Evolutionary conservation across 1,140 invertebrate genomes (phyloP), one percentile per base, ranked within the genome.

Genomic region (Pinna nobilis): DNA sequence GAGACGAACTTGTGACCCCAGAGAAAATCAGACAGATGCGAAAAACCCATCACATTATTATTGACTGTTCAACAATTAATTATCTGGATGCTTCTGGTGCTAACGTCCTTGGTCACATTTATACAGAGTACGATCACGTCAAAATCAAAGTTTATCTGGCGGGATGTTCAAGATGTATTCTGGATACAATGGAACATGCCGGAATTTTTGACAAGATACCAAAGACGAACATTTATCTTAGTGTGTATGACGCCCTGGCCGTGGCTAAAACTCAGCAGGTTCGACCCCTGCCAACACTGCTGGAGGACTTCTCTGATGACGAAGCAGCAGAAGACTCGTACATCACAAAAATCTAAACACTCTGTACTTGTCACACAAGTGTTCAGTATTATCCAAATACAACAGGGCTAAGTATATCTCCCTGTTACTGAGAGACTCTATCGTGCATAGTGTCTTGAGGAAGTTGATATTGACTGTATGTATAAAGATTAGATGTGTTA

Each of bases 81-180:
- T 90, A 89, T 73, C 70, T 90, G 41, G 89, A 90, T 74, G 81
- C 86, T n/a, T 89, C 88, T 44, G 89, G 89, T 5, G 82, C 84
- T n/a, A 87, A 88, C 76, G 85, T 87, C 0, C 77, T 90, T 35
- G 76, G 75, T 41, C 86, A 88, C 66, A 85, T 88, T 70, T 83
- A 64, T 53, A 76, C 76, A 3, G 85, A 87, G 68, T 85, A 82
- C 53, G 77, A 69, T 13, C 84, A 85, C 67, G 85, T 85, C 0
- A 82, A 84, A 60, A 81, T 87, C 33, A 81, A 80, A 64, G 76
- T 87, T 2, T 85, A 84, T 74, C 68, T 87, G 20, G 77, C 83
- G 20, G 79, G 82, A 2, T 79, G 81, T 47, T 84, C 79, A 2
- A 50, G 68, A 7, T 79, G 79, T 35, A 78, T 87, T 37, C 67